Base-by-base conservation (phyloP, 30 jellyfish, hydroid and myxozoan genomes). In the Aurelia sp. region DNA sequence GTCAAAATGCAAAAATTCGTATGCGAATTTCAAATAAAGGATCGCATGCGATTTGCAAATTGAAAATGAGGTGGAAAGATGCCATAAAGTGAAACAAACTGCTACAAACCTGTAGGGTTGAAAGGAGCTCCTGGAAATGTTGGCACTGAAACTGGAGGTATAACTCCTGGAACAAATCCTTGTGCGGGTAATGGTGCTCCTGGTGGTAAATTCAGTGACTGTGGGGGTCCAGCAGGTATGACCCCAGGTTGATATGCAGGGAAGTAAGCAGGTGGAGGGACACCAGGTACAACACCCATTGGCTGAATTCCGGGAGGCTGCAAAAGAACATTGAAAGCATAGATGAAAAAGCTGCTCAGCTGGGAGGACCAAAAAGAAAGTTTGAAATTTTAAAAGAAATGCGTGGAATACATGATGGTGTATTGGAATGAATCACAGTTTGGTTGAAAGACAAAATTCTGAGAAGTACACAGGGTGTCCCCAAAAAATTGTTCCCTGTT, bases 201-300 rank as follows among this genome's bases (percentile, higher is more conserved):
- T 12, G 93, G 86, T 11, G 93, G 88, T 69, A 71, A 15, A 44
- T 52, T 61, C 86, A 90, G 30, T 12, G 91, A 87, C 73, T 80
- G 97, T 17, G 84, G 82, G 16, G 95, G 91, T 17, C 77, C 84
- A 51, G 89, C 86, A 17, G 94, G 95, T 86, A 90, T 84, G 40
- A 87, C 55, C 55, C 55, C 69, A 15, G 93, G 94, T 19, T 79
- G 93, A 66, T 71, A 74, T 44, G 89, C 96, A 67, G 89, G 79
- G 59, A 81, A 57, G 51, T 55, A 84, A 31, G 78, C 84, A 48
- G 90, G 86, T 13, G 94, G 96, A 4, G 96, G 96, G 76, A 85
- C 69, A 19, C 91, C 91, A 27, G 93, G 97, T 30, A 91, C 62
- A 19, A 74, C 85, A 58, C 88, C 96, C 90, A 81, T 71, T 73